Evolutionary conservation across 2,888 invertebrate species (phyloP).

Genomic region (Trachelus stipa): DNA sequence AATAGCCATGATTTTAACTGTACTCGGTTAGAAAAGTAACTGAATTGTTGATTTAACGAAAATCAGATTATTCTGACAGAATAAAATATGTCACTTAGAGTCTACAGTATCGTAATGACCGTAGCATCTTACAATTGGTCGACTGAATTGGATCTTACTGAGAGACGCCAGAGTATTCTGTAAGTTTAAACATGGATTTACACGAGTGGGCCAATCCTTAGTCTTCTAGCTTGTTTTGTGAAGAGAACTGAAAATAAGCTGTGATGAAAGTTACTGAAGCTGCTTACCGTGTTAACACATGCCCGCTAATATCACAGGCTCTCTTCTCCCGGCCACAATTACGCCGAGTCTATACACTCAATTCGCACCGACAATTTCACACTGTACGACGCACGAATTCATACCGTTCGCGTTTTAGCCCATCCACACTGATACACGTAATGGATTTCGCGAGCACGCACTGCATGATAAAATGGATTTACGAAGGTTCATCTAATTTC

Average conservation of each 20-base stretch:
- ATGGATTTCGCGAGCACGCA: neutral
- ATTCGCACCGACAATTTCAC: slow-evolving; percentile 10
- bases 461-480: neutral
- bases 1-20: neutral
- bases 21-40: neutral
- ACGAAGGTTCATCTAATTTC: neutral
- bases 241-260: neutral
- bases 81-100: neutral
- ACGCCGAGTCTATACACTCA: slow-evolving; percentile 4
- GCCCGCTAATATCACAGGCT: slow-evolving; percentile 6
- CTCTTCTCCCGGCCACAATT: neutral
- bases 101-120: neutral
- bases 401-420: neutral
- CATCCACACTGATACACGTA: neutral
- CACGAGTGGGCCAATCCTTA: neutral
- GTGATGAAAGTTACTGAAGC: slow-evolving; percentile 10
- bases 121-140: neutral
- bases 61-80: neutral
- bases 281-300: slow-evolving; percentile 16
- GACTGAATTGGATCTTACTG: too few species aligned
- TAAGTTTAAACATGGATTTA: neutral
- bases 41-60: neutral
- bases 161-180: too few species aligned
- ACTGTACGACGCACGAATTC: neutral
- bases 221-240: neutral